These are phyloP conservation scores for Stichopus chloronotus DNA, from an alignment of 35 echinoderm and acorn worm genomes.

Conservation along the genomic window DNA sequence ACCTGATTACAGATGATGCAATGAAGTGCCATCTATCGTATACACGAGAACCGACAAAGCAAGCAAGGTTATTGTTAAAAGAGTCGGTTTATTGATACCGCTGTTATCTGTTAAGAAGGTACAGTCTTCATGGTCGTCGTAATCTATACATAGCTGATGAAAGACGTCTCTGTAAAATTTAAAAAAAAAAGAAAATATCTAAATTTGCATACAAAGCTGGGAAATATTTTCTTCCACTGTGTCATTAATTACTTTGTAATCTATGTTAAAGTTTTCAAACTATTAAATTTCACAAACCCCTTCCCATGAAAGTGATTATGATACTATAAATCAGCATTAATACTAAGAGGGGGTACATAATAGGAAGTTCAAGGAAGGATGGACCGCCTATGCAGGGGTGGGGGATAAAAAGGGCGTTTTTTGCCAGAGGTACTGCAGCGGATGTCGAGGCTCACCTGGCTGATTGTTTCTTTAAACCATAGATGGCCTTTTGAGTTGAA, in stretches of 20 bases:
- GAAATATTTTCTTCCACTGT: background rate
- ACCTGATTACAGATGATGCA: no score
- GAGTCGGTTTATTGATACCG: background rate
- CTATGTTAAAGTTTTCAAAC: background rate
- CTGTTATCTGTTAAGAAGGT: constrained; percentile 7
- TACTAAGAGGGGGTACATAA: no score
- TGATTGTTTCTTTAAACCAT: no score
- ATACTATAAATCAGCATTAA: no score
- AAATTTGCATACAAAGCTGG: background rate
- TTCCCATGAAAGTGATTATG: no score
- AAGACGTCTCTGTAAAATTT: constrained; percentile 28
- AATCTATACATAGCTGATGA: constrained; percentile 51
- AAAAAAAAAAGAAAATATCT: background rate
- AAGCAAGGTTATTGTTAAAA: background rate
- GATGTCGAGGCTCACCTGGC: no score
- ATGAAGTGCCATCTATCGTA: background rate
- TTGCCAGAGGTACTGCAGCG: no score
- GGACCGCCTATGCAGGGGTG: no score
- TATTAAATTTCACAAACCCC: no score
- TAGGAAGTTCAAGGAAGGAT: no score
- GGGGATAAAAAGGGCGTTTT: no score
- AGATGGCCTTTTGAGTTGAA: no score
- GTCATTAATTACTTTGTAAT: background rate
- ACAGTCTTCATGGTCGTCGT: constrained; percentile 48
- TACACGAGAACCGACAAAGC: background rate